Conservation (phyloP, 2,888 invertebrate genomes). For the Crossocerus cetratus region DNA sequence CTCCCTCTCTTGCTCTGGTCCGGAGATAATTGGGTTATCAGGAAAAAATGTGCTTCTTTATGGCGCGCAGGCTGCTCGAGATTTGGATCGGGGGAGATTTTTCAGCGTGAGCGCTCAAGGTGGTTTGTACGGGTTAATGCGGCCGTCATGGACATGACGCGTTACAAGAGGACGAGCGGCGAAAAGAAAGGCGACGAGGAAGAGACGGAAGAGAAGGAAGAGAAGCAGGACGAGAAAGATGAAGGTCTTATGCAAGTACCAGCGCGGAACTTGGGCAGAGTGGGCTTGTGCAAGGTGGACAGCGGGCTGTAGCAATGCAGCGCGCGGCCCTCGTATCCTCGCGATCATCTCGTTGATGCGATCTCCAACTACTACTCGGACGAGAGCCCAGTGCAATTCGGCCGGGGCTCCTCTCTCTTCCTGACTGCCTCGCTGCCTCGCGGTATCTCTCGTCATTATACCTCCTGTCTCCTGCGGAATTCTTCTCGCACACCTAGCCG, state of each 20-base stretch:
- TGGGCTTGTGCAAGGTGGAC: slow-evolving; percentile 44
- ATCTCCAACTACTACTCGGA: slow-evolving; percentile 58
- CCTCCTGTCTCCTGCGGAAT: neutral
- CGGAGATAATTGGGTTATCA: slow-evolving; percentile 2
- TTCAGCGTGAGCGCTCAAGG: slow-evolving; percentile 32
- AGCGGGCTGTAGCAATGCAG: slow-evolving; percentile 33
- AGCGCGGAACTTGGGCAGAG: slow-evolving; percentile 34
- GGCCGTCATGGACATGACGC: slow-evolving; percentile 35
- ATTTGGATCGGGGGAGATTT: slow-evolving; percentile 15
- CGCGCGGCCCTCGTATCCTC: slow-evolving; percentile 56
- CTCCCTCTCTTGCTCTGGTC: too few species aligned
- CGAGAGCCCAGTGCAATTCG: slow-evolving; percentile 40
- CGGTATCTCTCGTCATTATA: slow-evolving; percentile 1
- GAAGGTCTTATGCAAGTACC: slow-evolving; percentile 40
- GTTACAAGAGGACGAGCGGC: slow-evolving; percentile 41
- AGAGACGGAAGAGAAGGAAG: neutral
- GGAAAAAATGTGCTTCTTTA: slow-evolving; percentile 2
- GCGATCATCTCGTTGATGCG: slow-evolving; percentile 68
- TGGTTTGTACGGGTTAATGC: slow-evolving; percentile 50
- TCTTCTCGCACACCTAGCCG: too few species aligned
- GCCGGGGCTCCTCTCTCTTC: slow-evolving; percentile 21
- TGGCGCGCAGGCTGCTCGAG: neutral
- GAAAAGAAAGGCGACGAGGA: neutral
- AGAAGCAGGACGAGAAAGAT: slow-evolving; percentile 32
- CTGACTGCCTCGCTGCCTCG: slow-evolving; percentile 28